These are phyloP conservation scores for Drosophila tripunctata DNA, from an alignment of 2,888 invertebrate genomes.

Conservation along the genomic window DNA sequence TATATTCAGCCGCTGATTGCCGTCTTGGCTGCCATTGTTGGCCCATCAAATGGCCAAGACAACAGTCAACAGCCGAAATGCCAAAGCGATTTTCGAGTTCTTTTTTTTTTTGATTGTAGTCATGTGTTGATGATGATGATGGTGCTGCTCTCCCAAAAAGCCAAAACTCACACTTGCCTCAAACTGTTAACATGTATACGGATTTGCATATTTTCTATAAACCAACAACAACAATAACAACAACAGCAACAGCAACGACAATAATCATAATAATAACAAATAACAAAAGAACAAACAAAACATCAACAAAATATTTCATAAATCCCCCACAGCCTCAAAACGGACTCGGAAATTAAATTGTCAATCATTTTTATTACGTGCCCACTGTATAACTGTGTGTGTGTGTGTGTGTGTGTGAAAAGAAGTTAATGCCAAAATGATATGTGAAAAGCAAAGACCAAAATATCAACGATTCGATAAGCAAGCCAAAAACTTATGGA, in stretches of 20 bases:
- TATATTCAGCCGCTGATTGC: slow-evolving; percentile 26
- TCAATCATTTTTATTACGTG: slow-evolving; percentile 80
- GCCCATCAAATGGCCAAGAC: slow-evolving; percentile 46
- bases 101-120: background rate
- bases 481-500: slow-evolving; percentile 37
- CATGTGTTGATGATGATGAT: slow-evolving; percentile 37
- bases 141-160: slow-evolving; percentile 45
- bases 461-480: slow-evolving; percentile 15
- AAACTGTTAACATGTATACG: slow-evolving; percentile 57
- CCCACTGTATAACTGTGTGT: slow-evolving; percentile 19
- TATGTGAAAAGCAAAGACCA: slow-evolving; percentile 60
- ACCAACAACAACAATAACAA: slow-evolving; percentile 17
- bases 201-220: slow-evolving; percentile 73
- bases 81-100: slow-evolving; percentile 30
- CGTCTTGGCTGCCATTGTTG: slow-evolving; percentile 42
- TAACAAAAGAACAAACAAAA: slow-evolving; percentile 43
- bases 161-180: slow-evolving; percentile 21
- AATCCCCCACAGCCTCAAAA: slow-evolving; percentile 66
- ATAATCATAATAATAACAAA: slow-evolving; percentile 45
- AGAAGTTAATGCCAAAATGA: slow-evolving; percentile 75
- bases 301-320: slow-evolving; percentile 64
- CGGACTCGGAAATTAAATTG: slow-evolving; percentile 78
- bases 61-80: slow-evolving; percentile 47
- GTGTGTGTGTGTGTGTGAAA: slow-evolving; percentile 57
- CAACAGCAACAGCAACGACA: slow-evolving; percentile 10